Evolutionary conservation across 2,113 vertebrate genomes (phyloP), one percentile per base, ranked within the genome.

Genomic region (Phalacrocorax brasilianus): DNA sequence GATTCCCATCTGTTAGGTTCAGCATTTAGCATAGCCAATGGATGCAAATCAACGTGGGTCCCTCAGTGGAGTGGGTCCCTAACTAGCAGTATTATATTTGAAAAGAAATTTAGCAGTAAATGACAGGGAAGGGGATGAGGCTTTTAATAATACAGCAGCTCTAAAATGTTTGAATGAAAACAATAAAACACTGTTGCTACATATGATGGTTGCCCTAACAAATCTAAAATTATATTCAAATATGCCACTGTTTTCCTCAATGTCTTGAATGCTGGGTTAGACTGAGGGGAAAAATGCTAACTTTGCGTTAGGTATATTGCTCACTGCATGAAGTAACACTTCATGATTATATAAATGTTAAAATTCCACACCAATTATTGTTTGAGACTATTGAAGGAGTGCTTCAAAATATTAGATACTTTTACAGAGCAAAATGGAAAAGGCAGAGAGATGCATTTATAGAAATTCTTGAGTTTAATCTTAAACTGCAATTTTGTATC

Each of bases 1-100:
- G 94, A 97, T 93, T 96, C 95, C 98, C 98, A 98, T 98, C 98
- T 98, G 98, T 97, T 97, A 94, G 72, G 76, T 45, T 96, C 95
- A 96, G 96, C 94, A 21, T 87, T 95, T 94, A 97, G 97, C 96
- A 73, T 40, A 96, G 97, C 97, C 97, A 96, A 45, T 73, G 66
- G 74, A 97, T 92, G 91, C 96, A 95, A 96, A 97, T 96, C 96
- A 97, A 97, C 95, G 95, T 52, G 78, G 58, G 95, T 93, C 70
- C 88, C 92, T 95, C 75, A 32, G 11, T 92, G 94, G 96, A 95
- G 86, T 67, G 88, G 86, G 92, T 96, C 83, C 47, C 94, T 91
- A 95, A 89, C 96, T 87, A 61, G 85, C 93, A 93, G 68, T 76
- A 53, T 83, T 75, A 67, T 49, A 50, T 72, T 68, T 27, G 33